These are phyloP conservation scores for Cecropterus lyciades DNA, from an alignment of 1,140 invertebrate species.

Conservation along the genomic window DNA sequence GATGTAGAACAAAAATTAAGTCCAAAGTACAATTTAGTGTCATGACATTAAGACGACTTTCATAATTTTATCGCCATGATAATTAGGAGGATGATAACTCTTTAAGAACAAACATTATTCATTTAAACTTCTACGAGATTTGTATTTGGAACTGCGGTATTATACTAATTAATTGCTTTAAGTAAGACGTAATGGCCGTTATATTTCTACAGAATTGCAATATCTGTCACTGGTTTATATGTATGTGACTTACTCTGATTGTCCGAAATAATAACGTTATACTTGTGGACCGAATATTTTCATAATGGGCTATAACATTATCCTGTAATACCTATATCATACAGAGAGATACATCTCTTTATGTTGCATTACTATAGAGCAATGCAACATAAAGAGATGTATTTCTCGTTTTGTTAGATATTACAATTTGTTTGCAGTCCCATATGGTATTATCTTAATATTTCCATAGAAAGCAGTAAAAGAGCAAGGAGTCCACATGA, in stretches of 20 bases:
- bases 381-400: too few species aligned
- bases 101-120: slow-evolving; percentile 78
- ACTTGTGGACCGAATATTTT: too few species aligned
- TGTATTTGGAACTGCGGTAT: slow-evolving; percentile 77
- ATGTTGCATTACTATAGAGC: too few species aligned
- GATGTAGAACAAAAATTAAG: slow-evolving; percentile 54
- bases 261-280: background rate
- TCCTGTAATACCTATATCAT: too few species aligned
- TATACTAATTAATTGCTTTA: slow-evolving; percentile 80
- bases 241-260: slow-evolving; percentile 8
- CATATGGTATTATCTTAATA: too few species aligned
- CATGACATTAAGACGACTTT: slow-evolving; percentile 54
- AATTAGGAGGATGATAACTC: slow-evolving; percentile 75
- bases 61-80: slow-evolving; percentile 71
- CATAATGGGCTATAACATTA: too few species aligned
- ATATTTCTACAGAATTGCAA: slow-evolving; percentile 51
- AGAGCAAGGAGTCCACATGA: too few species aligned
- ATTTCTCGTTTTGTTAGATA: too few species aligned
- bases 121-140: slow-evolving; percentile 75
- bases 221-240: slow-evolving; percentile 42
- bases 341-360: too few species aligned
- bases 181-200: slow-evolving; percentile 68
- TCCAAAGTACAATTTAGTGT: slow-evolving; percentile 62
- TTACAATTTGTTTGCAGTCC: too few species aligned
- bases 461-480: too few species aligned